These are phyloP conservation scores for Leptodactylus fallax DNA, from an alignment of 2,797 vertebrate species.

Conservation along the genomic window DNA sequence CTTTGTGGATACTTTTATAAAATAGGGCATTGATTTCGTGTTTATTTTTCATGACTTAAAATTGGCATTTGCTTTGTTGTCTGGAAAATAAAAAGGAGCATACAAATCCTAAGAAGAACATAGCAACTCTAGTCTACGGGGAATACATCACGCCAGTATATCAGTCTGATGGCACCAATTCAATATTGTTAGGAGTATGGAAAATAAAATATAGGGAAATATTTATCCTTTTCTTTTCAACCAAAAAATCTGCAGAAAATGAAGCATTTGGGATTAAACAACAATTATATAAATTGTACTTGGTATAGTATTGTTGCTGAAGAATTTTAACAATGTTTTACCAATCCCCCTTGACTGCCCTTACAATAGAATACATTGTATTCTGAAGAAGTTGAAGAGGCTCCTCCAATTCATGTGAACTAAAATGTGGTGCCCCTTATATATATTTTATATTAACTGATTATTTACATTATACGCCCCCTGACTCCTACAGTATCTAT, in stretches of 20 bases:
- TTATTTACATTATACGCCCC: no score
- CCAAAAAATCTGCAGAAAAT: background rate
- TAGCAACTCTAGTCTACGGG: background rate
- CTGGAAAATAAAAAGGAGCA: background rate
- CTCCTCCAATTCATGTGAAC: no score
- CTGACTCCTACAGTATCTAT: no score
- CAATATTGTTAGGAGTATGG: background rate
- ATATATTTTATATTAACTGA: no score
- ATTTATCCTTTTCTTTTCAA: background rate
- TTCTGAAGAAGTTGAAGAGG: no score
- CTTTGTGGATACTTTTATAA: constrained; percentile 30
- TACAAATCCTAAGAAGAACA: background rate
- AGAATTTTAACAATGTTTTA: no score
- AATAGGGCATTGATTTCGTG: constrained; percentile 43
- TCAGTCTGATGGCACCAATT: background rate
- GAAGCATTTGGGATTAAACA: background rate
- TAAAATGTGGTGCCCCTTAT: no score
- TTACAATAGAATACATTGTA: no score
- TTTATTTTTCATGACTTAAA: constrained; percentile 50
- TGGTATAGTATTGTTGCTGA: no score
- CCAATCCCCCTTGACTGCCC: no score
- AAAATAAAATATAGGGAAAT: background rate
- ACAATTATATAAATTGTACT: no score
- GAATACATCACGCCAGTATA: background rate
- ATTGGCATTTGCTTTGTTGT: constrained; percentile 35